Evolutionary conservation across 37 sponge, comb jelly and placozoan species (phyloP).

Genomic region (Corticium candelabrum): DNA sequence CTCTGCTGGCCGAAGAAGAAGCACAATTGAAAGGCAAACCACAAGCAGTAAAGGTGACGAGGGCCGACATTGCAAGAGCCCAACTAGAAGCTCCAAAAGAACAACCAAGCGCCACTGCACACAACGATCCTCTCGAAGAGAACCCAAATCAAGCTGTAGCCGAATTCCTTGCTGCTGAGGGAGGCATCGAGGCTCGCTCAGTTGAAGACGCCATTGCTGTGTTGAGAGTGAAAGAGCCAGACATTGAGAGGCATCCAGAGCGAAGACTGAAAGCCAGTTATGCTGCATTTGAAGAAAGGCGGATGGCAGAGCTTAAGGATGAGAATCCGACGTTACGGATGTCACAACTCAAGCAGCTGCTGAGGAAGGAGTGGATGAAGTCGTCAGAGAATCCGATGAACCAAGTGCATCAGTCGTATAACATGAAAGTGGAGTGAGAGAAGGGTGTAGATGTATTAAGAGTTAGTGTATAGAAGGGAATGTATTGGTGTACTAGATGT

Average conservation of each 20-base stretch:
- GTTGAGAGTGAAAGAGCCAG: conserved; percentile 34
- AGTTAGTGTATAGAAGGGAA: too few relatives aligned
- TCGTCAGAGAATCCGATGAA: conserved; percentile 96
- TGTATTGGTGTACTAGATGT: too few relatives aligned
- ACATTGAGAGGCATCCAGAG: conserved; percentile 55
- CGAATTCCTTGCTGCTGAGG: conserved; percentile 30
- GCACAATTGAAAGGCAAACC: conserved; percentile 31
- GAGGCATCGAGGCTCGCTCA: conserved; percentile 54
- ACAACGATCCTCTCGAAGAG: conserved; percentile 32
- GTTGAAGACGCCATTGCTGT: conserved; percentile 83
- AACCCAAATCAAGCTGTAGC: conserved; percentile 73
- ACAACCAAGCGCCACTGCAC: conserved; percentile 24
- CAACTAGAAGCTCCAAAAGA: conserved; percentile 42
- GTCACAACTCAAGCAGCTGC: conserved; percentile 86
- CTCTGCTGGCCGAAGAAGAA: conserved; percentile 71
- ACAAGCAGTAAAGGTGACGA: conserved; percentile 15
- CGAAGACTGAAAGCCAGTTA: conserved; percentile 75
- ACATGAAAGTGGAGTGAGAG: too few relatives aligned
- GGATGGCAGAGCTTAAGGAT: conserved; percentile 57
- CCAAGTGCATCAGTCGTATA: conserved; percentile 17
- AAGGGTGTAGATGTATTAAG: background rate
- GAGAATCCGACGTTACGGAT: conserved; percentile 78
- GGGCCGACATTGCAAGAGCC: conserved; percentile 57
- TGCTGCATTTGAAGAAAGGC: conserved; percentile 76
- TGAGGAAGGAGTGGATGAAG: conserved; percentile 91